phyloP scores from a whole-genome alignment of 2,888 invertebrate genomes.

The Calameuta filiformis region DNA sequence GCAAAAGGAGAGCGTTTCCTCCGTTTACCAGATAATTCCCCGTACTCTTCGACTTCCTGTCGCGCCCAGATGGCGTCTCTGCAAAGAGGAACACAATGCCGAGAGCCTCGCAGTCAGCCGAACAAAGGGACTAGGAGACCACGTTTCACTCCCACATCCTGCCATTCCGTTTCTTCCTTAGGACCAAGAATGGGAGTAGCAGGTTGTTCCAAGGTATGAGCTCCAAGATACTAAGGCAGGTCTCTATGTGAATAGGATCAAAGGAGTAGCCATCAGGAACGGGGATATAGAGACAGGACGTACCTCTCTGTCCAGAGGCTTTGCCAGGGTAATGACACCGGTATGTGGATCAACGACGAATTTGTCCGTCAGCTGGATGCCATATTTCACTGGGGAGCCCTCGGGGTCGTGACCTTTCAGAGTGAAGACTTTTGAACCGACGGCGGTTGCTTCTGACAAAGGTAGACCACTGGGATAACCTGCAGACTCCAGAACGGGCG shows the following conservation, averaged over 20 bases:
- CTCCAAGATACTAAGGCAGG: neutral
- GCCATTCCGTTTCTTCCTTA: neutral
- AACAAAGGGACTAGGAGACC: slow-evolving; percentile 1
- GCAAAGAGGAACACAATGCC: neutral
- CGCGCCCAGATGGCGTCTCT: slow-evolving; percentile 30
- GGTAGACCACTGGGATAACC: slow-evolving; percentile 65
- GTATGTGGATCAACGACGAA: slow-evolving; percentile 81
- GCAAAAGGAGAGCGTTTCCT: neutral
- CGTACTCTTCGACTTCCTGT: slow-evolving; percentile 40
- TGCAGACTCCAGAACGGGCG: slow-evolving; percentile 56
- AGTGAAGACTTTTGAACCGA: slow-evolving; percentile 82
- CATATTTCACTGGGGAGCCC: slow-evolving; percentile 76
- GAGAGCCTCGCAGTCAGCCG: neutral
- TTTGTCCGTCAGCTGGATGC: slow-evolving; percentile 83
- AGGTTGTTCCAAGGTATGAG: neutral
- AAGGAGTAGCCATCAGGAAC: neutral
- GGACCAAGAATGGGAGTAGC: slow-evolving; percentile 15
- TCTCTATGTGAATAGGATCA: neutral
- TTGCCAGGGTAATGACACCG: slow-evolving; percentile 83
- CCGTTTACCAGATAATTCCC: slow-evolving; percentile 40
- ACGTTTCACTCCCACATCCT: slow-evolving; percentile 13
- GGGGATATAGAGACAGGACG: slow-evolving; percentile 25
- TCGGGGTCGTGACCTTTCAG: slow-evolving; percentile 87
- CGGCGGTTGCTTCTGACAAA: slow-evolving; percentile 81
- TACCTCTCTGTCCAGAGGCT: slow-evolving; percentile 87